Percentiles rank a stretch among this genome's conserved stretches.
phyloP scores from a whole-genome alignment of 2,797 vertebrate species.

The Eleutherodactylus coqui region DNA sequence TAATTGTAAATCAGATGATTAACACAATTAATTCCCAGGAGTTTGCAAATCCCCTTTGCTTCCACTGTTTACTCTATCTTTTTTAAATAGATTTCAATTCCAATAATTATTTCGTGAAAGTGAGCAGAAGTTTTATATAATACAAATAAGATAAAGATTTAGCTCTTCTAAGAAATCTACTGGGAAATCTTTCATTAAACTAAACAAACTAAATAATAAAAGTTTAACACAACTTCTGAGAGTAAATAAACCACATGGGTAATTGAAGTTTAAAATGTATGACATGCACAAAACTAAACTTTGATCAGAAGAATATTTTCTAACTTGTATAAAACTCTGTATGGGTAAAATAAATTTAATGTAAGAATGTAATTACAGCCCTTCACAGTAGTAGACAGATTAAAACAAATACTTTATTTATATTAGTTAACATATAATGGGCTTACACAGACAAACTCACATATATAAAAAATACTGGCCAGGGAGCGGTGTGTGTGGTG shows the following conservation, averaged over 20 bases:
- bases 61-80: background rate
- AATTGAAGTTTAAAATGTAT: background rate
- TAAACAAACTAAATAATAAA: background rate
- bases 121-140: background rate
- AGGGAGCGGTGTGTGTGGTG: too few species aligned
- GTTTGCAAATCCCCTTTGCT: conserved; percentile 14
- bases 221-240: background rate
- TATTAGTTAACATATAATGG: too few species aligned
- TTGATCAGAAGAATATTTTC: background rate
- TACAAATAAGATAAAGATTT: background rate
- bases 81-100: background rate
- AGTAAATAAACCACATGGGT: background rate
- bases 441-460: too few species aligned
- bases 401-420: too few species aligned
- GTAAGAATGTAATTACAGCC: background rate
- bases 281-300: background rate
- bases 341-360: background rate
- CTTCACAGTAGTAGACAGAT: too few species aligned
- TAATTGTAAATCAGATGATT: background rate
- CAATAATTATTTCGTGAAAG: background rate
- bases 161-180: background rate
- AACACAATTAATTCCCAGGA: background rate
- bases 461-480: too few species aligned
- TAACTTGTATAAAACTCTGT: background rate
- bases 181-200: background rate